Evolutionary conservation across 2,888 invertebrate species (phyloP), one percentile per base, ranked within the genome.

Genomic region (Tipula helvola): DNA sequence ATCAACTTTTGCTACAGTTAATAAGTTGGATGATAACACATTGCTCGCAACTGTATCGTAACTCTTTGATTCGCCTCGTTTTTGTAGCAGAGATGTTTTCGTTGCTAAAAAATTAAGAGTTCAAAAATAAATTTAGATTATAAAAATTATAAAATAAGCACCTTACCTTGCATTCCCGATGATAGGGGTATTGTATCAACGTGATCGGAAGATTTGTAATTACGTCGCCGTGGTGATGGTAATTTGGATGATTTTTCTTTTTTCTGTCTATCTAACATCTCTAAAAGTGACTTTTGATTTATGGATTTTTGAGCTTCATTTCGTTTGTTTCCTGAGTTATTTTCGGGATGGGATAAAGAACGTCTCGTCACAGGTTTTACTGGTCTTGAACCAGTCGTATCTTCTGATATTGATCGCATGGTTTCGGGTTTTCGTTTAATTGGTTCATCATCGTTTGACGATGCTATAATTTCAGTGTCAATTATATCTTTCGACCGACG

Each of bases 281-380:
- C 91, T 18, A 90, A 89, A 87, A 91, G 87, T 0, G 90, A 91
- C 87, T 90, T 90, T 1, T 91, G 91, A 86, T 91, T 91, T 36
- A 91, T 90, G 87, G 91, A 90, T 88, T 91, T 91, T 0, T 90
- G 89, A 42, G 89, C 88, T 87, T 91, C 91, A 39, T 88, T 86
- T 88, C 90, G 90, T 88, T 90, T 91, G 18, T 13, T 42, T 16
- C 41, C 42, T 18, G 85, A 42, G 42, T 91, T 90, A 87, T 90
- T 91, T 89, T 91, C 91, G 13, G 91, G 91, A 88, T 91, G 91
- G 5, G 91, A 91, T 44, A 91, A 89, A 42, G 91, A 91, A n/a
- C 91, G 90, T 12, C 91, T 88, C 3, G 91, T 91, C 1, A 91
- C 89, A 0, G 91, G 90, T 87, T 91, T 91, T 5, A 89, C 88